Evolutionary conservation across 1,140 invertebrate genomes (phyloP), one percentile per base, ranked within the genome.

Genomic region (Drosophila nasuta): DNA sequence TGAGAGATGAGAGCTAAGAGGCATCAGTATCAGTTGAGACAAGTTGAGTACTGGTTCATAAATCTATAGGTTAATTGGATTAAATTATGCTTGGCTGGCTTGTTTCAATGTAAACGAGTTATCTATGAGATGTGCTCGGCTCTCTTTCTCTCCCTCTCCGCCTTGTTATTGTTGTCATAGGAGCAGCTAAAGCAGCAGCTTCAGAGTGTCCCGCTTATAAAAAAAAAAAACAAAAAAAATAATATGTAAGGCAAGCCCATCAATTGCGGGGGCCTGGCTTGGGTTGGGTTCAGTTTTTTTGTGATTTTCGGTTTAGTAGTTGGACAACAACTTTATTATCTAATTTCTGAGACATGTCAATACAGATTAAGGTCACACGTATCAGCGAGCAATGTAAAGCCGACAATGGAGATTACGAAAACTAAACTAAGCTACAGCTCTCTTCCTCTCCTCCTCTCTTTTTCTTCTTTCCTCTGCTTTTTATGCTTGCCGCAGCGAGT

Each of bases 311-410:
- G 66, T 66, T 33, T 33, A 33, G 33, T 72, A 58, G 49, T 43
- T 51, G 60, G 68, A 65, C 59, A 33, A 87, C 83, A 81, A 81
- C 75, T 81, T 89, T 81, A 81, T 89, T 89, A 89, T 89, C 85
- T 85, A 89, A 88, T 82, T 88, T 85, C 67, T 75, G 80, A 79
- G 45, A 91, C 81, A 87, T 90, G 86, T 90, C 86, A 86, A 91
- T 91, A 75, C 87, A 90, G 87, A 90, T 90, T 90, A 87, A 75
- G 86, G 86, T 90, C 87, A 90, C 76, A 81, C 75, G 82, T 91
- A 90, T 90, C 87, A 69, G 13, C 68, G 70, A 35, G 67, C 81
- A 89, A 60, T 78, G 67, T 66, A 81, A 88, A 81, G 77, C 85
- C 62, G 83, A 88, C 85, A 89, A 81, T 79, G 56, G 74, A 81